Evolutionary conservation across 2,113 vertebrate species (phyloP), one percentile per base, ranked within the genome.

Genomic region (Toxotes jaculatrix): DNA sequence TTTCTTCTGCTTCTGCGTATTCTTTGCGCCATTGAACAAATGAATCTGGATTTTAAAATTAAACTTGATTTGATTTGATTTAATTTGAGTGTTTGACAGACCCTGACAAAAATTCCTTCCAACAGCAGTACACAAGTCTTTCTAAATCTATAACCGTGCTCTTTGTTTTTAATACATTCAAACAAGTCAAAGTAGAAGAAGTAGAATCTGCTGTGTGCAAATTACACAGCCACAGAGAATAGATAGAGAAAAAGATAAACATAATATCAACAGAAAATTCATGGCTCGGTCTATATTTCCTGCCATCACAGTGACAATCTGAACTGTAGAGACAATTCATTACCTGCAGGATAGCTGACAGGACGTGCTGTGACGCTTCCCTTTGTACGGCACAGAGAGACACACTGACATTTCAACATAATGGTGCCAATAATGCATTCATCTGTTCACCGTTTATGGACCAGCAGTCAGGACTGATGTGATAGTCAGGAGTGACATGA

Each of bases 351-450:
- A 63, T 4, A 56, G 57, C 76, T 87, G 84, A 80, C 87, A 88
- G 88, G 66, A 82, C 65, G 34, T 45, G 76, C 84, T 74, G 90
- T 14, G 76, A 74, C n/a, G 67, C 67, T 57, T 13, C 64, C 36
- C 75, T 83, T 72, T 82, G 77, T 77, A 61, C 5, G 34, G 62
- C 68, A 23, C 61, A 34, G 74, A 74, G 74, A 74, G 64, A 70
- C 86, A 84, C 62, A 38, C 85, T 92, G 91, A 93, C 88, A 92
- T 92, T 94, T 92, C 67, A 85, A 77, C 88, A 91, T 80, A 91
- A 87, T 89, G 85, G 78, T 80, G 74, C 76, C 88, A 86, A 85
- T 91, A 85, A 90, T 82, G 74, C 84, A 87, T 90, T 90, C 90
- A 80, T 91, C 78, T 85, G 89, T 79, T 90, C 87, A n/a, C 31